phyloP scores from a whole-genome alignment of 2,797 vertebrate genomes.

The Pogoniulus pusillus region DNA sequence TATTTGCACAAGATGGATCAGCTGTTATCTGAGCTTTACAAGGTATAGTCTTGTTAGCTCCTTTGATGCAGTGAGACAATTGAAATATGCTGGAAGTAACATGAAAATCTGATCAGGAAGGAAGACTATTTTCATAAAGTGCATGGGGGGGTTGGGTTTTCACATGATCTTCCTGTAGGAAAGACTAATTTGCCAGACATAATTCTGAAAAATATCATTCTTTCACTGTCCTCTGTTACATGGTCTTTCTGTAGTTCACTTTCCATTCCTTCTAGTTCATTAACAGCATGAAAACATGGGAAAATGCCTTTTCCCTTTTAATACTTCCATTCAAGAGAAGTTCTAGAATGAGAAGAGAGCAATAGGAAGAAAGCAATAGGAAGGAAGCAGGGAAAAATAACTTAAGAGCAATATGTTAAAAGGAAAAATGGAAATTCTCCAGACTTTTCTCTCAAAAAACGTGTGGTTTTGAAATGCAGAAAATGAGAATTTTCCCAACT shows the following conservation, averaged over 20 bases:
- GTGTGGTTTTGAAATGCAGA: neutral
- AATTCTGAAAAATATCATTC: neutral
- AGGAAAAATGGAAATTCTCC: neutral
- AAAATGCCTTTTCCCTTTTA: neutral
- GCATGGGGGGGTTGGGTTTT: neutral
- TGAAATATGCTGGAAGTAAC: neutral
- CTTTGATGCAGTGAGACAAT: neutral
- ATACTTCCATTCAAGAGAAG: neutral
- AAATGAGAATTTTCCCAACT: neutral
- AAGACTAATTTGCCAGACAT: neutral
- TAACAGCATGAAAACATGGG: neutral
- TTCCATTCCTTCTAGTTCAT: neutral
- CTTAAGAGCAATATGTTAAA: neutral
- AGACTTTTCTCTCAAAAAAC: neutral
- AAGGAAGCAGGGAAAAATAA: neutral
- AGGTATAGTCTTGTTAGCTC: neutral
- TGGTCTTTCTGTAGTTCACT: neutral
- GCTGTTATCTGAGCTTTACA: conserved; percentile 2
- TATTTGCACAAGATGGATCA: conserved; percentile 22
- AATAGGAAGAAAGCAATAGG: neutral
- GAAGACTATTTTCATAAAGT: neutral
- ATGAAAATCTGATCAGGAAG: neutral
- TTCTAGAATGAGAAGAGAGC: neutral
- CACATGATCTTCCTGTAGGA: neutral
- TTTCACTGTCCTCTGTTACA: neutral